phyloP scores from a whole-genome alignment of 2,797 vertebrate species.

The Furcifer pardalis region DNA sequence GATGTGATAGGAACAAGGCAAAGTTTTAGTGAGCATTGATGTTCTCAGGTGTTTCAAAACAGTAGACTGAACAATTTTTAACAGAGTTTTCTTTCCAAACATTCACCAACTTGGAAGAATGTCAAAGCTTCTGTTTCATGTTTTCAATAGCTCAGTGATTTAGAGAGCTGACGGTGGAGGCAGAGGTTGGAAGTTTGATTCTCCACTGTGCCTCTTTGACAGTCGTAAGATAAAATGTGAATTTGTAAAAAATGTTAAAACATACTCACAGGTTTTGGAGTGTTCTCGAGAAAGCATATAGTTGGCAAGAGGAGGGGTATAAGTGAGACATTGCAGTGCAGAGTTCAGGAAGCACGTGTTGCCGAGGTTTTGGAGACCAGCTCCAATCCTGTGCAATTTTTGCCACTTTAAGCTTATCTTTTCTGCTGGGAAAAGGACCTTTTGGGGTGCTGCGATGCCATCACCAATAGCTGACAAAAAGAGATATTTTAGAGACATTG shows the following conservation, averaged over 20 bases:
- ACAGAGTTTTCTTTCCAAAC: neutral
- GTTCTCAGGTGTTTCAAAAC: neutral
- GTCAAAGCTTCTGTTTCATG: conserved; percentile 2
- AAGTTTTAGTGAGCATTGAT: neutral
- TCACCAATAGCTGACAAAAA: conserved; percentile 81
- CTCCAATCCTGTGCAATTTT: conserved; percentile 89
- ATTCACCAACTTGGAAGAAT: no score
- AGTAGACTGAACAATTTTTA: neutral
- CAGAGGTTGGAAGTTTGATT: no score
- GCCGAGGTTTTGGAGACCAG: conserved; percentile 95
- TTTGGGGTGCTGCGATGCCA: conserved; percentile 91
- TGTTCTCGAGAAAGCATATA: conserved; percentile 96
- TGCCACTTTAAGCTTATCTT: conserved; percentile 93
- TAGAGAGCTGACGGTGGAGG: no score
- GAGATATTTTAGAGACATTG: conserved; percentile 8
- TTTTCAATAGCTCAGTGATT: conserved; percentile 36
- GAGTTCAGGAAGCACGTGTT: conserved; percentile 98
- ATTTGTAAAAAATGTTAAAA: no score
- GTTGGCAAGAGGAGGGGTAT: conserved; percentile 93
- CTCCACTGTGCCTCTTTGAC: no score
- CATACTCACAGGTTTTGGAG: conserved; percentile 90
- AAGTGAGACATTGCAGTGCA: conserved; percentile 93
- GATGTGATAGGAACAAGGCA: no score
- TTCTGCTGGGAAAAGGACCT: conserved; percentile 91
- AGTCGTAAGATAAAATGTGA: no score